Evolutionary conservation across 1,140 invertebrate genomes (phyloP), one percentile per base, ranked within the genome.

Genomic region (Drosophila lowei): DNA sequence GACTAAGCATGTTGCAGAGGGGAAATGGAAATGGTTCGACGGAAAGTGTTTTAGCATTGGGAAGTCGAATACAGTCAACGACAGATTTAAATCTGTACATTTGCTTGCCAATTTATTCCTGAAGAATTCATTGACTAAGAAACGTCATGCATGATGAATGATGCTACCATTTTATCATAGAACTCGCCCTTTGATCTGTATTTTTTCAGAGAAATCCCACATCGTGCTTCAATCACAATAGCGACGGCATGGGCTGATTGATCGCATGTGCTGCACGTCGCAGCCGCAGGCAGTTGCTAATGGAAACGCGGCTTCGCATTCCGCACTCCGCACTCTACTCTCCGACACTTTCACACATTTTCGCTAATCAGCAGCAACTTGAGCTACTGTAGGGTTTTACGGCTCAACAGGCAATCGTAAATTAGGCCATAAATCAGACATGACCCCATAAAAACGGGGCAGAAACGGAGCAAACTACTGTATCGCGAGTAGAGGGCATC

Each of bases 291-390:
- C 21, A 61, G 16, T 25, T 30, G 25, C 78, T 64, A 77, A 77
- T 83, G 77, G 68, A 78, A 57, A 18, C 15, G 41, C 65, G 34
- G 28, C 43, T 38, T 13, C 9, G 34, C 34, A 38, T 13, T 38
- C 9, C 9, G 30, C 30, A 34, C 1, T 34, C 34, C 11, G 43
- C 42, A 49, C 11, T n/a, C 23, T 38, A 13, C n/a, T 16, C n/a
- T 49, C 47, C 49, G 53, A 44, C 73, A 74, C 70, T 88, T 86
- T 88, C 83, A 88, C 83, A 88, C 83, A 66, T 88, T 88, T 88
- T 72, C 61, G 79, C 84, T 88, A 79, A 83, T 88, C 79, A 88
- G 77, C 55, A 50, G 44, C 77, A 60, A 62, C 49, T 71, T 49
- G 41, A 52, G 79, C 83, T 88, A 89, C 83, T 76, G 83, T 70